Evolutionary conservation across 2,888 invertebrate genomes (phyloP).

Genomic region (Laothoe populi): DNA sequence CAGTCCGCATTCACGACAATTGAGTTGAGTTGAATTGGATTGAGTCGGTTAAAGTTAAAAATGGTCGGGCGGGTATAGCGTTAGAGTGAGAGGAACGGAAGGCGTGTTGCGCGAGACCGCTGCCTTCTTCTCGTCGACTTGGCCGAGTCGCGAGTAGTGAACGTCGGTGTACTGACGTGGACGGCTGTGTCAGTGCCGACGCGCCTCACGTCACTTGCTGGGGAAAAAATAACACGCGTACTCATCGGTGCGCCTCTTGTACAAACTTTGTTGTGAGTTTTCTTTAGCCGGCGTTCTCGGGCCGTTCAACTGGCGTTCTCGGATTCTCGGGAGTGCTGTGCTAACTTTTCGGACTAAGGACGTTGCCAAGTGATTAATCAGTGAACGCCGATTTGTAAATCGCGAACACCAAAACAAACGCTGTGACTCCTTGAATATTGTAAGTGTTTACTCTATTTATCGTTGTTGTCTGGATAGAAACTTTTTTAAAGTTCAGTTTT

Average conservation of each 20-base stretch:
- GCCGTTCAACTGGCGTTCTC: too few relatives aligned
- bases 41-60: slow-evolving; percentile 84
- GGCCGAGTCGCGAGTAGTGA: slow-evolving; percentile 81
- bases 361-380: slow-evolving; percentile 83
- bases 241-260: slow-evolving; percentile 30
- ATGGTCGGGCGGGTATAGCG: slow-evolving; percentile 81
- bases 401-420: slow-evolving; percentile 79
- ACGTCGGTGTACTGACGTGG: slow-evolving; percentile 81
- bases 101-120: slow-evolving; percentile 82
- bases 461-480: slow-evolving; percentile 16
- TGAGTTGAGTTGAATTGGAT: slow-evolving; percentile 85
- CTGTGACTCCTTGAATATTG: slow-evolving; percentile 64
- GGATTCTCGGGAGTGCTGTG: slow-evolving; percentile 50
- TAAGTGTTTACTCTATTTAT: slow-evolving; percentile 57
- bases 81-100: slow-evolving; percentile 82
- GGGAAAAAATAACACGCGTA: slow-evolving; percentile 75
- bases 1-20: slow-evolving; percentile 82
- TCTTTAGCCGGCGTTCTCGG: slow-evolving; percentile 65
- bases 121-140: slow-evolving; percentile 84
- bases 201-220: slow-evolving; percentile 62
- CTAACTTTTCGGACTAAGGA: slow-evolving; percentile 71
- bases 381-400: slow-evolving; percentile 82
- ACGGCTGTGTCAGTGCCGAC: slow-evolving; percentile 67
- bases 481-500: slow-evolving; percentile 28
- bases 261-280: slow-evolving; percentile 54